Base-by-base conservation (phyloP, 2,113 vertebrate species). In the Triplophysa tibetana region DNA sequence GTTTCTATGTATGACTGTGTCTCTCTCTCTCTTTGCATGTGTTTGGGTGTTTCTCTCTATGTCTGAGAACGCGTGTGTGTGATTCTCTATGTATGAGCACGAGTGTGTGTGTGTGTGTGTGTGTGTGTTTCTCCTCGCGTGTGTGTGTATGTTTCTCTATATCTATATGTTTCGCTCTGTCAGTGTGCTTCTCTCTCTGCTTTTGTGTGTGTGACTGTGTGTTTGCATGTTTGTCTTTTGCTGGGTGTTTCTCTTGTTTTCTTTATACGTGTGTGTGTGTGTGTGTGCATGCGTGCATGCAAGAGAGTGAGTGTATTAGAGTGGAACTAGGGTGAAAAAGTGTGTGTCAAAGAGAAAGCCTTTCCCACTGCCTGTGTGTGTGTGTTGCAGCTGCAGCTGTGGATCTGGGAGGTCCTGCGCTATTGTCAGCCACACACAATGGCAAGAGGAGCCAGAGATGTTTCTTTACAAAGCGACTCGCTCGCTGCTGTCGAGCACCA, bases 351-450 rank as follows among this genome's bases (percentile, higher is more conserved):
- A 45, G 43, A 45, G 43, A 45, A 45, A 45, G 43, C 43, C 7
- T 6, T 38, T 38, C 33, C 33, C 33, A 7, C 33, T 54, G 52
- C 17, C 38, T 50, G 75, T 52, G 65, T 58, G 50, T 84, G 74
- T 66, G 62, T 87, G 89, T 92, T 89, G 90, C 84, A 88, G 90
- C 91, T 93, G 66, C 94, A 95, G 95, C 94, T 95, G 91, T 93
- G 93, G 89, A 91, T 89, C 94, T 93, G 93, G 95, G 95, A 95
- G 95, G 95, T 96, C 95, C 90, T 54, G 21, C 70, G 79, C 92
- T 89, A 94, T 96, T 96, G 95, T 96, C 89, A 90, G 84, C 52
- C 82, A 81, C 89, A 85, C 89, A 94, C 90, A 93, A 93, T 92
- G 88, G 89, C 86, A 84, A 89, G 88, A 89, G 86, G 84, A 94